A percentile compares a stretch with the other conserved stretches of the same genome.
These are phyloP conservation scores for Crenuchus spilurus DNA, from an alignment of 2,797 vertebrate species.

Conservation along the genomic window DNA sequence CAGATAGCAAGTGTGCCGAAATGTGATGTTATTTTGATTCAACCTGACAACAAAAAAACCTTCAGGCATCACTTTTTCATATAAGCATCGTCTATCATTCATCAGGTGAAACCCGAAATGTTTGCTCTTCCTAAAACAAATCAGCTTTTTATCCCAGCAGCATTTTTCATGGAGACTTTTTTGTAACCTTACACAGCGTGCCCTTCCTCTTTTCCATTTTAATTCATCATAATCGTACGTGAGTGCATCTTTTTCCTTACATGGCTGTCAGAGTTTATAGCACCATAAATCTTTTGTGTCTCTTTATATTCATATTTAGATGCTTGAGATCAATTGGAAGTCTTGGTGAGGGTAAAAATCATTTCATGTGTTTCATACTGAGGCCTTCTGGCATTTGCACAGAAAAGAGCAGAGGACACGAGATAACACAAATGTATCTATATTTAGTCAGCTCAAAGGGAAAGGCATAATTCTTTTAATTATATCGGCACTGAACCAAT, in stretches of 20 bases:
- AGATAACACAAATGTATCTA: constrained; percentile 62
- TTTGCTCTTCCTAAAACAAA: constrained; percentile 50
- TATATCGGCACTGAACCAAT: constrained; percentile 60
- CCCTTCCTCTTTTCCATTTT: constrained; percentile 11
- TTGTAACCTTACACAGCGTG: background rate
- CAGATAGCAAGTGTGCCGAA: constrained; percentile 38
- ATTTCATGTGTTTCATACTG: constrained; percentile 60
- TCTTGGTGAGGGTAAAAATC: constrained; percentile 52
- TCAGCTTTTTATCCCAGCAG: constrained; percentile 45
- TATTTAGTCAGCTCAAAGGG: constrained; percentile 70
- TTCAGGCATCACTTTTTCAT: constrained; percentile 59
- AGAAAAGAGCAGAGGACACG: constrained; percentile 45
- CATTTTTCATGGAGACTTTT: constrained; percentile 19
- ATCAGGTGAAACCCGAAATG: constrained; percentile 56
- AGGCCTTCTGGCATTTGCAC: constrained; percentile 60
- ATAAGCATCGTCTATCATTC: constrained; percentile 63
- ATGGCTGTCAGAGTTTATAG: constrained; percentile 46
- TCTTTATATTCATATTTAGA: constrained; percentile 43
- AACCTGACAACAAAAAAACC: constrained; percentile 60
- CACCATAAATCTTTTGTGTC: constrained; percentile 43
- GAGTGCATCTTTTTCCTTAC: constrained; percentile 40
- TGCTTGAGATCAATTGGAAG: constrained; percentile 60
- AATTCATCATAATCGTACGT: constrained; percentile 24
- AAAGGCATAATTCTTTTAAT: constrained; percentile 71
- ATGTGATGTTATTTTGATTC: constrained; percentile 60